Conservation (phyloP, 2,888 invertebrate species). For the Leucophora obtusa region DNA sequence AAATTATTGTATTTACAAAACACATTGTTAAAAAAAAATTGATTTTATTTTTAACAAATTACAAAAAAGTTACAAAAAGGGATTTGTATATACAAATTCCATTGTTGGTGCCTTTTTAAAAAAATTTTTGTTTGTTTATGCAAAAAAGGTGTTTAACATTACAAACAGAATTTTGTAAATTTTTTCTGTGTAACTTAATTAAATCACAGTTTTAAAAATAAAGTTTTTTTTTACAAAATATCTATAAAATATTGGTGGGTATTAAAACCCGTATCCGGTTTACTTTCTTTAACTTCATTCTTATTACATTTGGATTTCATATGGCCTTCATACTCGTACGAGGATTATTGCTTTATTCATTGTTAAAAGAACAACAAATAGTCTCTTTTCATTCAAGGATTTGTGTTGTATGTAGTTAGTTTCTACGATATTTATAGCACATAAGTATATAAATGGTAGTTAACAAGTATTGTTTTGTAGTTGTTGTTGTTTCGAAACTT, state of each 20-base stretch:
- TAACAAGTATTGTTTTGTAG: neutral
- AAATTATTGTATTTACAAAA: too few species aligned
- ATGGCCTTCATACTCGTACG: neutral
- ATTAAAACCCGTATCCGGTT: neutral
- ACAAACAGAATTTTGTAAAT: too few species aligned
- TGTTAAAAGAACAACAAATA: conserved; percentile 24
- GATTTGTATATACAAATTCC: too few species aligned
- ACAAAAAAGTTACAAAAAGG: too few species aligned
- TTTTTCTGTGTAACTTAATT: too few species aligned
- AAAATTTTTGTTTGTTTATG: too few species aligned
- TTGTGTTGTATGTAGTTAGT: neutral
- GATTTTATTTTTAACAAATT: too few species aligned
- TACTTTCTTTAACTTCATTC: neutral
- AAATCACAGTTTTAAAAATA: too few species aligned
- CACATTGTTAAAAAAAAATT: too few species aligned
- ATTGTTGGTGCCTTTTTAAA: too few species aligned
- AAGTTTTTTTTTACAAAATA: neutral
- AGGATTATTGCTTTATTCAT: conserved; percentile 8
- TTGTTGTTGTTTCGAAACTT: conserved; percentile 10
- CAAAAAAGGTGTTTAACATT: too few species aligned
- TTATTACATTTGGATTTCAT: neutral
- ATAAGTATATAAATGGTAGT: neutral
- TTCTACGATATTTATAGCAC: neutral
- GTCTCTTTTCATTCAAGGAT: conserved; percentile 29
- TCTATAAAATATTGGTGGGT: neutral